Evolutionary conservation across 2,797 vertebrate genomes (phyloP), one percentile per base, ranked within the genome.

Genomic region (Champsocephalus gunnari): DNA sequence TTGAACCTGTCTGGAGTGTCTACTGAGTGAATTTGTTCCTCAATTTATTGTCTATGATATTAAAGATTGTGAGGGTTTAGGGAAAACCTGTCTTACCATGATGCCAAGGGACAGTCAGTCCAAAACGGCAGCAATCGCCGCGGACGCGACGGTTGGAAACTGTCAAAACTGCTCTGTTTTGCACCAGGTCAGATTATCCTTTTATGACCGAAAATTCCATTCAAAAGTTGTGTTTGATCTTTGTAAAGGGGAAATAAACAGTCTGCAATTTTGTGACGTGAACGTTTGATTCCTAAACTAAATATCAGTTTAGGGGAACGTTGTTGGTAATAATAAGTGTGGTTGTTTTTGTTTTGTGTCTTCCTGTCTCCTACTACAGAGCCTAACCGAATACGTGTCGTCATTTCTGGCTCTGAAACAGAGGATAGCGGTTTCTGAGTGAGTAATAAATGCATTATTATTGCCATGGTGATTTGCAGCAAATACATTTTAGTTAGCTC

Each of bases 381-480:
- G 90, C 83, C 92, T 99, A 87, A 96, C 96, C 71, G 97, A 99
- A 77, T 99, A 98, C 80, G 95, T 99, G 68, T 92, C 96, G 12
- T 96, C 97, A 44, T 92, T 99, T 82, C 92, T 99, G 89, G 95
- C 95, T 14, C 93, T 99, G 81, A 99, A 99, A 89, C 96, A 98
- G 93, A 99, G 97, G 90, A 97, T 99, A 45, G 93, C 96, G 11
- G 94, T 96, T 47, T 95, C 96, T 5, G 97, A 98, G 98, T 99
- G 92, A 98, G 98, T 98, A 86, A 24, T 13, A 12, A 1, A 9
- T 19, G 14, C 43, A 4, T 57, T 1, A 0, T 7, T 3, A 4
- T 60, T 63, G 7, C 10, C 44, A 80, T 58, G 48, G 66, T 21
- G 2, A 63, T 53, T 0, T 3, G 9, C 1, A 32, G 9, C 12